Conservation (phyloP, 2,888 invertebrate species). For the Ryuthela nishihirai region DNA sequence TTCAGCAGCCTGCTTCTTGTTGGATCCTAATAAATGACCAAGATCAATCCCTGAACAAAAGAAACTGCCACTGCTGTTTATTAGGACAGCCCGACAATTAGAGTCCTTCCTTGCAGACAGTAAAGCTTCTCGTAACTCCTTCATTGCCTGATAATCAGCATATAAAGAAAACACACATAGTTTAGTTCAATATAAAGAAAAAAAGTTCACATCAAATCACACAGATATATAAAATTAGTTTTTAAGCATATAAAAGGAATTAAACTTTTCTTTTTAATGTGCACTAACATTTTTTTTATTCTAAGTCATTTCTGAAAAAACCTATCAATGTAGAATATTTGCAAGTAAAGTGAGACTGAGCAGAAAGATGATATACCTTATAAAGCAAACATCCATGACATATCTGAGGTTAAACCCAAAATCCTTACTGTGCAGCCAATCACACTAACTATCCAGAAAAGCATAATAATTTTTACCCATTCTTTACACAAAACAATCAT, state of each 20-base stretch:
- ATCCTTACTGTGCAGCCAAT: too few species aligned
- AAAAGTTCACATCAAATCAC: background rate
- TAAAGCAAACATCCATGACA: too few species aligned
- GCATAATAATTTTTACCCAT: too few species aligned
- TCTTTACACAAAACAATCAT: too few species aligned
- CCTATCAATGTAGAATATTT: too few species aligned
- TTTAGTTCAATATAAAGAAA: background rate
- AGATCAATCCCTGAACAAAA: slow-evolving; percentile 83
- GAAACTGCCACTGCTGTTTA: slow-evolving; percentile 69
- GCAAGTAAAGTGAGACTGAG: too few species aligned
- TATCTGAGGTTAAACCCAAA: too few species aligned
- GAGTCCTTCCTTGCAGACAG: slow-evolving; percentile 62
- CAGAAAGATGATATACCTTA: too few species aligned
- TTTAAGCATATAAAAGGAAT: background rate
- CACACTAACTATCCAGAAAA: too few species aligned
- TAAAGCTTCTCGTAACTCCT: slow-evolving; percentile 68
- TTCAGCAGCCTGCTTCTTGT: slow-evolving; percentile 62
- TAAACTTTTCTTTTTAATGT: too few species aligned
- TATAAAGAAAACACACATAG: background rate
- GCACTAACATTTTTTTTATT: too few species aligned
- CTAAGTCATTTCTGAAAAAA: too few species aligned
- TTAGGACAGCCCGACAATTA: slow-evolving; percentile 64
- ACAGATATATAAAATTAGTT: background rate
- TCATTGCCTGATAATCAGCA: slow-evolving; percentile 59
- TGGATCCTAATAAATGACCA: slow-evolving; percentile 62